Evolutionary conservation across 2,113 vertebrate species (phyloP).

Genomic region (Cinclus mexicanus): DNA sequence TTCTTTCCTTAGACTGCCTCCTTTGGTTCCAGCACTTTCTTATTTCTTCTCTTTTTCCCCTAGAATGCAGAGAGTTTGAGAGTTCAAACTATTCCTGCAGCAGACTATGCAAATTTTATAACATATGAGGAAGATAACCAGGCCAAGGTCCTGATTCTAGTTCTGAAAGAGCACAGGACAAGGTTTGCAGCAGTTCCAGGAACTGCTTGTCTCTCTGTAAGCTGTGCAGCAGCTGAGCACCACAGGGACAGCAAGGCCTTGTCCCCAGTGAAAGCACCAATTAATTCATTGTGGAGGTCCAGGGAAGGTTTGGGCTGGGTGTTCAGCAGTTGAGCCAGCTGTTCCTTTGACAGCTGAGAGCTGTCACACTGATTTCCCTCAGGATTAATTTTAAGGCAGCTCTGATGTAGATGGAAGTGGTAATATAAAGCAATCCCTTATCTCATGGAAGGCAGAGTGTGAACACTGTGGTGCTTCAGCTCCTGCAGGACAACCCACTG

Average conservation of each 20-base stretch:
- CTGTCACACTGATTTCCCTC: neutral
- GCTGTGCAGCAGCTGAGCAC: conserved; percentile 2
- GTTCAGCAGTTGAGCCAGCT: neutral
- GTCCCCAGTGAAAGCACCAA: neutral
- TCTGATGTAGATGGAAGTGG: neutral
- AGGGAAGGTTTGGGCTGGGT: neutral
- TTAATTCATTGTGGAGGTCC: neutral
- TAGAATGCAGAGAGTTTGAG: neutral
- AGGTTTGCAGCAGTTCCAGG: neutral
- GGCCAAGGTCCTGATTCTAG: neutral
- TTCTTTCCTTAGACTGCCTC: neutral
- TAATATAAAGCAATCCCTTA: neutral
- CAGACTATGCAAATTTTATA: neutral
- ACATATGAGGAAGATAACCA: neutral
- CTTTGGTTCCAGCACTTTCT: neutral
- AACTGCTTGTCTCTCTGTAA: neutral
- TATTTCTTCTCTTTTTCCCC: neutral
- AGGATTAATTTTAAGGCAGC: neutral
- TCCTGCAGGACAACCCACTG: neutral
- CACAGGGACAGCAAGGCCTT: neutral
- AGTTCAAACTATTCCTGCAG: neutral
- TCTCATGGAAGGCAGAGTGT: neutral
- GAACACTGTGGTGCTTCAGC: neutral
- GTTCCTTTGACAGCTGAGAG: conserved; percentile 25
- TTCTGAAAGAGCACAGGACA: neutral